Evolutionary conservation across 92 coral and sea anemone species (phyloP), one percentile per base, ranked within the genome.

Genomic region (Plumapathes pennacea): DNA sequence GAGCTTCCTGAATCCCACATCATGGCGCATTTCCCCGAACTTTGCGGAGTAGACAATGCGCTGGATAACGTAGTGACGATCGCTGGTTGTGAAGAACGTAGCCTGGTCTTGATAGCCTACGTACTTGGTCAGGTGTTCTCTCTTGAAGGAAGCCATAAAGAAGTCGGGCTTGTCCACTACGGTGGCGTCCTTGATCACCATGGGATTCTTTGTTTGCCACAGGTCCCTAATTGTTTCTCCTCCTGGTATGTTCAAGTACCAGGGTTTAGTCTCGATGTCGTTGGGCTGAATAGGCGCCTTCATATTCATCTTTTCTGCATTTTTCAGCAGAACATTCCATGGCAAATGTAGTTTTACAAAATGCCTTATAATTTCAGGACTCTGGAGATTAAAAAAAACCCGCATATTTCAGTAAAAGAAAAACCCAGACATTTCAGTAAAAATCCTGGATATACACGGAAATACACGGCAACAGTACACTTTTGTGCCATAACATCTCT

Each of bases 271-370:
- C 7, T 74, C 68, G 53, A 88, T 77, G 55, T 86, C 85, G 57
- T 83, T 78, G 45, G 86, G 86, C 46, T 76, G 83, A 13, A 90
- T 44, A 19, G 96, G 95, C 48, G 62, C 79, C 52, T 89, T 84
- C 40, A 90, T 55, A 27, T 85, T 72, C 65, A 89, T 72, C 2
- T 69, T 33, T 31, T 90, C 89, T 2, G 97, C 97, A 62, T 48
- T 75, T 46, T 54, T 47, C 11, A 87, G 69, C 55, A 84, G 45
- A 8, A 71, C 67, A 32, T 25, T 50, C 87, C 95, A 83, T 0
- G 97, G 97, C 2, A 85, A 72, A 32, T 90, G 97, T 7, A 90
- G 47, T 46, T 87, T 89, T 30, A 90, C 85, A 66, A 74, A 87
- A 67, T 85, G 82, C 6, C 95, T 78, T 34, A 59, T 78, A 19